Conservation (phyloP, 2,888 invertebrate genomes). For the Volucella bombylans region DNA sequence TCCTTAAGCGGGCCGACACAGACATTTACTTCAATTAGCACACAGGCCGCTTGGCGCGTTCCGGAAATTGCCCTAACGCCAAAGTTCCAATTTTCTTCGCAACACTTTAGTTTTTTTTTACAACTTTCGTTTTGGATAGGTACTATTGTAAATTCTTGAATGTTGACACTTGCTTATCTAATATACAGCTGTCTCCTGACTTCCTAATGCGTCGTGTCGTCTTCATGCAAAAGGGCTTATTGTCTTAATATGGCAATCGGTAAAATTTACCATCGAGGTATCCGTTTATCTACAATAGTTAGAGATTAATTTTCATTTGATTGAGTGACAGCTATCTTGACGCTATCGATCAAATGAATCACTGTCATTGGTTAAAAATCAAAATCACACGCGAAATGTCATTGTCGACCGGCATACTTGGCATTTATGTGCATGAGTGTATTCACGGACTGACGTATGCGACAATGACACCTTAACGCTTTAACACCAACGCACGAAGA, state of each 20-base stretch:
- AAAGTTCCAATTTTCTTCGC: conserved; percentile 4
- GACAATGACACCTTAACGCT: conserved; percentile 12
- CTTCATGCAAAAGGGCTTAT: conserved; percentile 17
- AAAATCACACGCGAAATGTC: conserved; percentile 12
- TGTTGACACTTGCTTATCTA: conserved; percentile 60
- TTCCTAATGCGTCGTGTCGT: conserved; percentile 34
- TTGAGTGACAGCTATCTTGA: conserved; percentile 52
- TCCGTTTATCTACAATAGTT: neutral
- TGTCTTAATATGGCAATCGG: conserved; percentile 30
- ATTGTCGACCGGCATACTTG: conserved; percentile 25
- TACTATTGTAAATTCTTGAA: conserved; percentile 21
- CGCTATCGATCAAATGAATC: conserved; percentile 51
- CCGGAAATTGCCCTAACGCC: conserved; percentile 3
- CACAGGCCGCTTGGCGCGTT: conserved; percentile 3
- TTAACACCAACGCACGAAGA: conserved; percentile 12
- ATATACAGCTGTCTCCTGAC: conserved; percentile 28
- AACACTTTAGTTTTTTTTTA: conserved; percentile 1
- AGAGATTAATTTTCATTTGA: conserved; percentile 33
- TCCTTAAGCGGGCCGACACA: conserved; percentile 19
- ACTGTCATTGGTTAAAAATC: conserved; percentile 31
- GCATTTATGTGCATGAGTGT: neutral
- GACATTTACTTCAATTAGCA: conserved; percentile 51
- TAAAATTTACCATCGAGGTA: conserved; percentile 23
- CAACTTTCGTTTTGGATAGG: conserved; percentile 15
- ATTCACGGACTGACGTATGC: no score